phyloP scores from a whole-genome alignment of 2,888 invertebrate genomes.

The Drosophila affinis region DNA sequence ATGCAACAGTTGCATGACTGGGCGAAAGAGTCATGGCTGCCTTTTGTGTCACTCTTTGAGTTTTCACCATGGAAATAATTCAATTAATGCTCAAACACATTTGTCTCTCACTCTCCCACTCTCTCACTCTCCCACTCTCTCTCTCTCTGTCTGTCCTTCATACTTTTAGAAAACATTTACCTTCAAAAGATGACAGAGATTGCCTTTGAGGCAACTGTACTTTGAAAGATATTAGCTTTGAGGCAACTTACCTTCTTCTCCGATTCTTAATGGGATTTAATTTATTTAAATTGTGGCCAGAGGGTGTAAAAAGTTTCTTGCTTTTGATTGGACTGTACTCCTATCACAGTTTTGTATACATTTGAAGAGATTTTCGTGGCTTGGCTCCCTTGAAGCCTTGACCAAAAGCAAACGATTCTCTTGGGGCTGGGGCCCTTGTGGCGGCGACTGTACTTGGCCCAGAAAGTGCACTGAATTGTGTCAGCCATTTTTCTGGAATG shows the following conservation, averaged over 20 bases:
- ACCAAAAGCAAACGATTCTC: background rate
- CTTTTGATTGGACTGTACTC: background rate
- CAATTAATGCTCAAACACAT: no score
- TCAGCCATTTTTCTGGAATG: background rate
- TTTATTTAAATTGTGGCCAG: background rate
- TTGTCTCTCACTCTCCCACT: background rate
- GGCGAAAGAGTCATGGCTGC: background rate
- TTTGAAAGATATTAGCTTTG: background rate
- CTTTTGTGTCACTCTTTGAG: background rate
- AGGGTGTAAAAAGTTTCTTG: no score
- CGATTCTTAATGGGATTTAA: background rate
- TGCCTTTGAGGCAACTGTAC: background rate
- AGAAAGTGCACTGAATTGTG: background rate
- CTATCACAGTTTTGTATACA: background rate
- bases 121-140: background rate
- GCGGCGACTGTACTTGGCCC: background rate
- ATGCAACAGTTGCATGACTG: background rate
- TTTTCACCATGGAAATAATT: background rate
- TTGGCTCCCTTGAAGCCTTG: background rate
- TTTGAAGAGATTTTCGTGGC: background rate
- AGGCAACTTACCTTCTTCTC: background rate
- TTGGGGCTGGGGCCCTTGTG: background rate
- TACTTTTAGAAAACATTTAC: background rate
- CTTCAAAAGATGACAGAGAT: background rate
- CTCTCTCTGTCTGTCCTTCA: background rate